Evolutionary conservation across 2,113 vertebrate species (phyloP), one percentile per base, ranked within the genome.

Genomic region (Gulo gulo): DNA sequence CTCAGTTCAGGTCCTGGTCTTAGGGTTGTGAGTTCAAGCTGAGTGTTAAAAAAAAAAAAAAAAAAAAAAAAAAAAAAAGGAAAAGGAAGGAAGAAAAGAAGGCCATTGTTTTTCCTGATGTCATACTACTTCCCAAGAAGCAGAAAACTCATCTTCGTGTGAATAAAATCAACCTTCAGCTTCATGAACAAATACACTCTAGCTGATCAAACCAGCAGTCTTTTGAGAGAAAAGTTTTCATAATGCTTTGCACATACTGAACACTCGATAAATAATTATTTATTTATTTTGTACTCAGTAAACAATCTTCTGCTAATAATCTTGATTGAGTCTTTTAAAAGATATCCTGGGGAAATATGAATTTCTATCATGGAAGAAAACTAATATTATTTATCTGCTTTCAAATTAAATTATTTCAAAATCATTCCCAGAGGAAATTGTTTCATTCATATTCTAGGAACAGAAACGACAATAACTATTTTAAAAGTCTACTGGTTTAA

Each of bases 331-430:
- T 47, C 45, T 47, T 69, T 71, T 24, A 45, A 76, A 87, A 65
- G 34, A 12, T 81, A 76, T 78, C 23, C 15, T 61, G 59, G 23
- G 47, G 11, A 12, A 63, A 57, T 21, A 90, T 16, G 63, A 63
- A 34, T 61, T 52, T 91, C 73, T 73, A 26, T 39, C n/a, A 42
- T 47, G 59, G 16, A 71, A 24, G 92, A 96, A 95, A 67, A 55
- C 50, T 50, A 85, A 36, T 61, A 52, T 76, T 36, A 57, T 57
- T 10, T 91, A 52, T 79, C 6, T 94, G 24, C 26, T 87, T 96
- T 85, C 69, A 92, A 76, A 93, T 94, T 74, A 93, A 88, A 92
- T 85, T 83, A 36, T 47, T 91, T 36, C 24, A 36, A 71, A 69
- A 9, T 73, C 10, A 79, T 69, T 90, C 52, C 26, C 47, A 24